Percentiles rank a stretch among this genome's conserved stretches.
These are phyloP conservation scores for Tiliqua scincoides DNA, from an alignment of 2,113 vertebrate genomes.

Conservation along the genomic window DNA sequence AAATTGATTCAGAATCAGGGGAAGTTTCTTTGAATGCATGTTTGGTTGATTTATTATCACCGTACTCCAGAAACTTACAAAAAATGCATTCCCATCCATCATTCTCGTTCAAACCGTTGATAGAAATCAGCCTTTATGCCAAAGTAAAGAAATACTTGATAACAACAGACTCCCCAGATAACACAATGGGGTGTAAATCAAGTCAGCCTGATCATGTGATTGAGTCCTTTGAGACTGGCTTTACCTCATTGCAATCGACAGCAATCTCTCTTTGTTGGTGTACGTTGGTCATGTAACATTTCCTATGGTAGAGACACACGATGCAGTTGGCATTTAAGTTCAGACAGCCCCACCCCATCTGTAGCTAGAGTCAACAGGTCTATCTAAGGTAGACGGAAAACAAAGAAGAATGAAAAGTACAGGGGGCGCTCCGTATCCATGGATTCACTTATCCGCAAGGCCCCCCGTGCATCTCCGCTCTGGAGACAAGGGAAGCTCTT, in stretches of 20 bases:
- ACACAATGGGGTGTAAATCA: background rate
- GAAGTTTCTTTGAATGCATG: slow-evolving; percentile 17
- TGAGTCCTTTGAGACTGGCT: background rate
- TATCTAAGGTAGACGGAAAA: slow-evolving; percentile 34
- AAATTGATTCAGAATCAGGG: slow-evolving; percentile 10
- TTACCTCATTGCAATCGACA: slow-evolving; percentile 25
- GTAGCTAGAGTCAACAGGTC: slow-evolving; percentile 34
- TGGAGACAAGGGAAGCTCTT: too few species aligned
- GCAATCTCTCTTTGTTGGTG: background rate
- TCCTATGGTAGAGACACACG: slow-evolving; percentile 16
- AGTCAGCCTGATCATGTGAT: slow-evolving; percentile 12
- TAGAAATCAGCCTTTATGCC: slow-evolving; percentile 4
- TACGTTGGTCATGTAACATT: slow-evolving; percentile 16
- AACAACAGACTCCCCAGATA: slow-evolving; percentile 9
- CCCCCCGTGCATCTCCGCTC: too few species aligned
- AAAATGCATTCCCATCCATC: slow-evolving; percentile 31
- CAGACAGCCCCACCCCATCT: slow-evolving; percentile 40
- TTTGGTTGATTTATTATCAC: slow-evolving; percentile 12
- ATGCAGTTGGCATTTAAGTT: slow-evolving; percentile 50
- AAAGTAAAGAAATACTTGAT: slow-evolving; percentile 2
- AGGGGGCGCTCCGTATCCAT: too few species aligned
- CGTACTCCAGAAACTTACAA: background rate
- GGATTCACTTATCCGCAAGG: too few species aligned
- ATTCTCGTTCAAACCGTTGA: slow-evolving; percentile 26
- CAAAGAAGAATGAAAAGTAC: slow-evolving; percentile 58